Base-by-base conservation (phyloP, 2,888 invertebrate species). In the Callosobruchus maculatus region DNA sequence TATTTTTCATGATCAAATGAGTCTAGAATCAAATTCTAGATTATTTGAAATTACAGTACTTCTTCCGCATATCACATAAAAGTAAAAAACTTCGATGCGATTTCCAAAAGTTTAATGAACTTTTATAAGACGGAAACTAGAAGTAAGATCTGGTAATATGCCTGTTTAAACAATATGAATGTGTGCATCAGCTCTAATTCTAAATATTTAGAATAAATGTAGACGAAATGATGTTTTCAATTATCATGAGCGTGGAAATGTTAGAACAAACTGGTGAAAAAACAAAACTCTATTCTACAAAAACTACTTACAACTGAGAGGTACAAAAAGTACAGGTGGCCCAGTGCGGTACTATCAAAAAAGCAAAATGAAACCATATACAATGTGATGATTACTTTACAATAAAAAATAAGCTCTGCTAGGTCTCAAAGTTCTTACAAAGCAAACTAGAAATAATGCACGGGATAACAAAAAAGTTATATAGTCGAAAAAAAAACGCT, bases 241-340 rank as follows among this genome's bases (percentile, higher is more conserved):
- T 49, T 49, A 49, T 49, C 13, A 49, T 49, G 49, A 18, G 1
- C 13, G 13, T 49, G 71, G 73, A 71, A 74, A 73, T 70, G 67
- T 49, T n/a, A 72, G 67, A 72, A 69, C 67, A 30, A 72, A 71
- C 67, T n/a, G 71, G 70, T 22, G 67, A 67, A 31, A 18, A 31
- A 71, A 70, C 71, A 74, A 75, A 73, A 22, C 49, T 68, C 70
- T 71, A 71, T 22, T 67, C 71, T 74, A 74, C 67, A 74, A 73
- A 73, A 73, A 66, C 71, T 73, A 75, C 73, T 74, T 76, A 76
- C 74, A 76, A 71, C 21, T 49, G 49, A 13, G 49, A 13, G 13
- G 30, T 3, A 30, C 30, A 30, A 30, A 30, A 30, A 30, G 49
- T 49, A 49, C 49, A 49, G 13, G 49, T 71, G 72, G 75, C 49